Conservation (phyloP, 2,797 vertebrate genomes). For the Leucoraja ocellata region DNA sequence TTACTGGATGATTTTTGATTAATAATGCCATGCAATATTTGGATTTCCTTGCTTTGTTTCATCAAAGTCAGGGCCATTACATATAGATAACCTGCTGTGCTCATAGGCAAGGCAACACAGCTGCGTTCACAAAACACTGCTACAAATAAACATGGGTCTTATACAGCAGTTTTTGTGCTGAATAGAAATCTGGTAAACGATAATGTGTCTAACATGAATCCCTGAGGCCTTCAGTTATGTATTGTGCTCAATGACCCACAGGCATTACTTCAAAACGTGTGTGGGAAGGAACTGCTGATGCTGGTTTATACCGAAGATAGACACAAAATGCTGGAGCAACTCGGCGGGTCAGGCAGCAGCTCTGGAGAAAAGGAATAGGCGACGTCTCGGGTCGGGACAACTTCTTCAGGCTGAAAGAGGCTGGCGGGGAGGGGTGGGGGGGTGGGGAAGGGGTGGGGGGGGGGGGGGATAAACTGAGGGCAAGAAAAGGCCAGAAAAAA, state of each 20-base stretch:
- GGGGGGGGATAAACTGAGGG: too few species aligned
- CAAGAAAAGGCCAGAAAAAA: too few species aligned
- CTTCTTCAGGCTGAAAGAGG: too few species aligned
- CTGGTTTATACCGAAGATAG: too few species aligned
- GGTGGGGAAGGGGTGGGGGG: too few species aligned
- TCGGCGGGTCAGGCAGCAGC: too few species aligned
- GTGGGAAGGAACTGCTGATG: too few species aligned
- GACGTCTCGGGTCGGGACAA: too few species aligned
- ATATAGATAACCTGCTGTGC: too few species aligned
- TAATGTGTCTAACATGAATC: background rate
- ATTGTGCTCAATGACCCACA: background rate
- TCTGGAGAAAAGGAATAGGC: too few species aligned
- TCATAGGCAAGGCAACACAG: conserved; percentile 8
- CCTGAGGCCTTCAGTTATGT: background rate
- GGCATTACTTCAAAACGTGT: background rate
- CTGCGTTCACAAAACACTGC: background rate
- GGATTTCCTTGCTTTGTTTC: background rate
- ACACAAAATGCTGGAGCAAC: too few species aligned
- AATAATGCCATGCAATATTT: background rate
- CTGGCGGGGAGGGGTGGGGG: too few species aligned
- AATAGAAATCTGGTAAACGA: background rate
- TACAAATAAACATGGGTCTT: background rate
- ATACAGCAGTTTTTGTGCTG: background rate
- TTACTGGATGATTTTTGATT: background rate
- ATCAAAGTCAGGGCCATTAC: background rate